Percentiles rank a stretch among this genome's conserved stretches.
Evolutionary conservation across 2,113 vertebrate genomes (phyloP).

Genomic region (Rhinolophus ferrumequinum): DNA sequence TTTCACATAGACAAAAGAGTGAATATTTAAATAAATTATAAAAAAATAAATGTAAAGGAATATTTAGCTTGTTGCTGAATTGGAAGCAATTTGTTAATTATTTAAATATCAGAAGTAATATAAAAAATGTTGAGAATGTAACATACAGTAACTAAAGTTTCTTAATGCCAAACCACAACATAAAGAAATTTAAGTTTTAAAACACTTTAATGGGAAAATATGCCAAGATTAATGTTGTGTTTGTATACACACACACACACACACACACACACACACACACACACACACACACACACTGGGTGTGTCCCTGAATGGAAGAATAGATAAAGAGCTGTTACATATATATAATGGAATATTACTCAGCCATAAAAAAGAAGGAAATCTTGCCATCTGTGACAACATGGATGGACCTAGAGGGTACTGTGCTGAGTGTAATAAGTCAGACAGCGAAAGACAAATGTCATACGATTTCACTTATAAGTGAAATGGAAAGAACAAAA

Average conservation of each 20-base stretch:
- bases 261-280: not conserved
- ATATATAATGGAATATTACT: too few species aligned
- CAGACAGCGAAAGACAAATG: too few species aligned
- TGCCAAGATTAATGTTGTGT: not conserved
- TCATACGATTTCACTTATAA: too few species aligned
- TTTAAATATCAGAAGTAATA: not conserved
- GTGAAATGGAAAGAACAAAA: too few species aligned
- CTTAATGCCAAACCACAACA: not conserved
- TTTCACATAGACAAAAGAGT: not conserved
- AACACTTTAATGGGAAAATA: not conserved
- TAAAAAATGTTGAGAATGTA: not conserved
- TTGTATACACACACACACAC: not conserved
- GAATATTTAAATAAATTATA: not conserved
- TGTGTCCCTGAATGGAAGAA: too few species aligned
- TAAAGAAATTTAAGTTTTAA: not conserved
- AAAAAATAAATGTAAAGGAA: not conserved
- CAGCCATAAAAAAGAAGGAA: too few species aligned
- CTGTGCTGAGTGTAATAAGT: too few species aligned
- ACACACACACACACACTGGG: not conserved
- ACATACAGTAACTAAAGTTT: not conserved
- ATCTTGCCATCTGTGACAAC: too few species aligned
- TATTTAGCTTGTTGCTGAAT: not conserved
- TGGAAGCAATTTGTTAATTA: constrained; percentile 3
- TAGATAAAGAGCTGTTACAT: too few species aligned
- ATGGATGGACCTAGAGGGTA: too few species aligned